Evolutionary conservation across 2,888 invertebrate genomes (phyloP), one percentile per base, ranked within the genome.

Genomic region (Tachina grossa): DNA sequence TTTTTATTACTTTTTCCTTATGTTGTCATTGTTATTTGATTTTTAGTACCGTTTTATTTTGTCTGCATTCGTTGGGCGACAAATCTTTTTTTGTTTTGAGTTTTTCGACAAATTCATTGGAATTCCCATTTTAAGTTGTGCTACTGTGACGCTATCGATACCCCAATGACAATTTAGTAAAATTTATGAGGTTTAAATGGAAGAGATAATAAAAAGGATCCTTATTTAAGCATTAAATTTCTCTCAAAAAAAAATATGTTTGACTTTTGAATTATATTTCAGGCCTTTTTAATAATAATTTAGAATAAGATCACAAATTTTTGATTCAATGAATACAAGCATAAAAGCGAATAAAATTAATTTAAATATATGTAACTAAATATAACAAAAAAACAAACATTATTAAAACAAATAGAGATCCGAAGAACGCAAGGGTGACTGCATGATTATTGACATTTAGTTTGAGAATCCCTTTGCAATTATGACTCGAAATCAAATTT

Each of bases 141-240:
- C 83, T 85, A 83, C 85, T 85, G 85, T 83, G 77, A 78, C 80
- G 63, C 81, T 76, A 80, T 82, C 83, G 88, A 91, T 90, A 89
- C 89, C 91, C 90, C 89, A 90, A 89, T 88, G 90, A 90, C 88
- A 89, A 87, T 90, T 90, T 88, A 88, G 89, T 79, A 86, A 87
- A 89, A 90, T 90, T 90, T 90, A 90, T 90, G 90, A 89, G 89
- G 88, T 90, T 90, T 89, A 90, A 91, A 89, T 89, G 88, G 85
- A n/a, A 71, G 53, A 83, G 76, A 79, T 83, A 85, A 83, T 77
- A 77, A 61, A 68, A 80, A 47, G 39, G 51, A 69, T 76, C 53
- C 82, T 71, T 71, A 63, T 75, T 72, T 69, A 68, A 53, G n/a
- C 61, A 51, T 75, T 55, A 51, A 59, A 74, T 45, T 59, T 53